Evolutionary conservation across 2,888 invertebrate species (phyloP).

Genomic region (Standfussiana lucernea): DNA sequence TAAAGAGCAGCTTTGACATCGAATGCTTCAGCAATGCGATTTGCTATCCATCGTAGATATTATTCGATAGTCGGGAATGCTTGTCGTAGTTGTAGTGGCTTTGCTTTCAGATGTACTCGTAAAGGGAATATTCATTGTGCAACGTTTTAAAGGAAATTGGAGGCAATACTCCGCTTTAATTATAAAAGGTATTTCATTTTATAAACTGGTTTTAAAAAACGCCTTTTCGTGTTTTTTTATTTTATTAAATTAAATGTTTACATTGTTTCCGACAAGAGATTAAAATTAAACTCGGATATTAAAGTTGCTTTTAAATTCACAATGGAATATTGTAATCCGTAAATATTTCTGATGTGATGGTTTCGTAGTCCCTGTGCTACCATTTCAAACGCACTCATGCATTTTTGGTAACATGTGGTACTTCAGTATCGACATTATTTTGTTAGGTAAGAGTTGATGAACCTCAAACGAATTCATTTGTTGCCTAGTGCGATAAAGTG

Average conservation of each 20-base stretch:
- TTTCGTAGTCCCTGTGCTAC: background rate
- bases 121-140: background rate
- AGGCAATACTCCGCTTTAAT: background rate
- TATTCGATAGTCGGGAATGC: background rate
- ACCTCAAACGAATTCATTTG: constrained; percentile 57
- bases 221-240: background rate
- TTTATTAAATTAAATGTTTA: background rate
- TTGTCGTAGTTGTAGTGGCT: background rate
- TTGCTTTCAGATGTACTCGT: background rate
- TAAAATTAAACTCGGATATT: background rate
- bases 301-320: background rate
- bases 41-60: constrained; percentile 29
- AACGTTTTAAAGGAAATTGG: background rate
- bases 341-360: background rate
- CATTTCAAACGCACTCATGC: background rate
- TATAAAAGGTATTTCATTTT: background rate
- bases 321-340: background rate
- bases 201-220: background rate
- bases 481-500: constrained; percentile 56
- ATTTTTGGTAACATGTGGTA: background rate
- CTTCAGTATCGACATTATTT: constrained; percentile 19
- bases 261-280: background rate
- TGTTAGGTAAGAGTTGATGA: constrained; percentile 44
- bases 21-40: constrained; percentile 44
- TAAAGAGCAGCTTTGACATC: constrained; percentile 42